Conservation (phyloP, 2,888 invertebrate genomes). For the Xestia ashworthii region DNA sequence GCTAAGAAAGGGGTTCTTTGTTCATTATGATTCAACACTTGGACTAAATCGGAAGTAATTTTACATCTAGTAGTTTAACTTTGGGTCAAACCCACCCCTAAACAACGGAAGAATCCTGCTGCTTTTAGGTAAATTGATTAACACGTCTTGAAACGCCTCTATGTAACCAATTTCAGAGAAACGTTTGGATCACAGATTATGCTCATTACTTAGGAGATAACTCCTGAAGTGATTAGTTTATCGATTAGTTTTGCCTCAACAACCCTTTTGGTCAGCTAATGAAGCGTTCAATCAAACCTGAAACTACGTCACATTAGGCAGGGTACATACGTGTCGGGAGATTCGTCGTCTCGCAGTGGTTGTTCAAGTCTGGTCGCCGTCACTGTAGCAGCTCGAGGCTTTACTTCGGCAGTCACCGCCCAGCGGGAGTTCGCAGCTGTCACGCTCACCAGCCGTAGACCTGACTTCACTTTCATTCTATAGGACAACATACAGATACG, state of each 20-base stretch:
- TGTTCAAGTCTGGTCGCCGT: conserved; percentile 93
- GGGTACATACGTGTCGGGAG: conserved; percentile 80
- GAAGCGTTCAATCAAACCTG: conserved; percentile 19
- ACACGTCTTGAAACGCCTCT: not conserved
- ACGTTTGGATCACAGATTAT: conserved; percentile 13
- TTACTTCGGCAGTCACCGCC: conserved; percentile 97
- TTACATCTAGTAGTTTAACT: not conserved
- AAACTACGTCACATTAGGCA: conserved; percentile 10
- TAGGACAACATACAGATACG: conserved; percentile 55
- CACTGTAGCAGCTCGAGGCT: conserved; percentile 97
- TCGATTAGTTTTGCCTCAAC: conserved; percentile 26
- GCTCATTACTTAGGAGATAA: conserved; percentile 33
- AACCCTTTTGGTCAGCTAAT: conserved; percentile 36
- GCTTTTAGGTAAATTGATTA: not conserved
- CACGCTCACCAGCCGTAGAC: conserved; percentile 95
- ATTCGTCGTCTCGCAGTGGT: conserved; percentile 83
- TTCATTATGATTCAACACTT: conserved; percentile 28
- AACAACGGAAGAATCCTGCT: not conserved
- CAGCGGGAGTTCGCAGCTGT: conserved; percentile 94
- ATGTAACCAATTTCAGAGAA: conserved; percentile 4
- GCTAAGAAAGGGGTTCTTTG: conserved; percentile 5
- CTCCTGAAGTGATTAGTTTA: conserved; percentile 30
- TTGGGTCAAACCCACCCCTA: not conserved
- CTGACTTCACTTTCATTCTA: conserved; percentile 97
- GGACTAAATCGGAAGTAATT: conserved; percentile 19